phyloP scores from a whole-genome alignment of 1,140 invertebrate species.

The Trichonephila clavipes region DNA sequence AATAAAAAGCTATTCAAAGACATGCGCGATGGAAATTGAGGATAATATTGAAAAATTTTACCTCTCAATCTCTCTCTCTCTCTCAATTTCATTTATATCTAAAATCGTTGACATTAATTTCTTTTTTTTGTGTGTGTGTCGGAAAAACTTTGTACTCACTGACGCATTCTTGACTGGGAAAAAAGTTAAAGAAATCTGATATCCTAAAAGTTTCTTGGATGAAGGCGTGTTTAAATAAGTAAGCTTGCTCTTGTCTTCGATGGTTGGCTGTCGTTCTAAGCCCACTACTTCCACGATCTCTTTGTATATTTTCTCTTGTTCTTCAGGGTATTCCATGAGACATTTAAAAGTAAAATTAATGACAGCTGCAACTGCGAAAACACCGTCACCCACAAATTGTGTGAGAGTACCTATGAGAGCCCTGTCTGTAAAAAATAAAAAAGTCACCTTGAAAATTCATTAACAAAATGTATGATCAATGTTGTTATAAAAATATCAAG shows the following conservation, averaged over 20 bases:
- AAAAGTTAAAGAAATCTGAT: background rate
- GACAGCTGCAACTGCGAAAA: background rate
- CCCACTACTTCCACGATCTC: constrained; percentile 40
- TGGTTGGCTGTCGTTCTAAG: background rate
- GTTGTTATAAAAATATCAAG: too few species aligned
- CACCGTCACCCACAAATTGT: constrained; percentile 49
- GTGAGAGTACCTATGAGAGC: background rate
- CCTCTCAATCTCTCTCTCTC: too few species aligned
- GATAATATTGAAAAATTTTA: too few species aligned
- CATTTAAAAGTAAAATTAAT: background rate
- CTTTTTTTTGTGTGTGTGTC: too few species aligned
- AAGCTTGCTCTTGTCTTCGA: constrained; percentile 20
- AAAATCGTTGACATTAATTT: too few species aligned
- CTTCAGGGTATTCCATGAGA: constrained; percentile 27
- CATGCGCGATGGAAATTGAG: too few species aligned
- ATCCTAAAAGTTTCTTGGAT: constrained; percentile 15
- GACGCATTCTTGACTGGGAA: constrained; percentile 25
- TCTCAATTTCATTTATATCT: too few species aligned
- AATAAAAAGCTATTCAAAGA: too few species aligned
- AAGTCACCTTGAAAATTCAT: too few species aligned
- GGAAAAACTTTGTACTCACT: background rate
- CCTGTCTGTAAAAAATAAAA: constrained; percentile 18
- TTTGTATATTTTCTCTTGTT: constrained; percentile 46
- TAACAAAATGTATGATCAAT: too few species aligned
- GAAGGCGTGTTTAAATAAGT: constrained; percentile 39